Conservation (phyloP, 1,140 invertebrate genomes). For the Pantala flavescens region DNA sequence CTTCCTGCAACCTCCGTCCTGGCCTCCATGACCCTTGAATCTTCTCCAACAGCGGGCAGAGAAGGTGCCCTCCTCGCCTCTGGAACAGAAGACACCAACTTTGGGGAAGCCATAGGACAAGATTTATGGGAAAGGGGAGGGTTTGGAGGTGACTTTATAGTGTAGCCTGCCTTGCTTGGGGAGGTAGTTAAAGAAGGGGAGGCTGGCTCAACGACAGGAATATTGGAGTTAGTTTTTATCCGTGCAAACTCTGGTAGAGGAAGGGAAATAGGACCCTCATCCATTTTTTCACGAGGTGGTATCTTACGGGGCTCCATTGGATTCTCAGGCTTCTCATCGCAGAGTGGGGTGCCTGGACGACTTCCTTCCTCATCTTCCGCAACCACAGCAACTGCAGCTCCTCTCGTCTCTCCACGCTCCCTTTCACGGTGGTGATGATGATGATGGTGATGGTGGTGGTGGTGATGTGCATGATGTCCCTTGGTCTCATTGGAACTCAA, state of each 20-base stretch:
- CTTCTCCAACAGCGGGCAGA: constrained; percentile 8
- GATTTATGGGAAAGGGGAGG: constrained; percentile 33
- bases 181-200: not conserved
- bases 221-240: not conserved
- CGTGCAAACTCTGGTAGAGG: constrained; percentile 76
- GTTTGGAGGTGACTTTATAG: constrained; percentile 25
- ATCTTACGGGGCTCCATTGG: constrained; percentile 48
- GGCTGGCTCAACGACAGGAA: not conserved
- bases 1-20: constrained; percentile 8
- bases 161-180: constrained; percentile 9
- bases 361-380: constrained; percentile 48
- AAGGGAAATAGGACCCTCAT: constrained; percentile 58
- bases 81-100: constrained; percentile 14
- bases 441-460: constrained; percentile 21
- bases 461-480: constrained; percentile 6
- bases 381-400: constrained; percentile 13
- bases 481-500: not conserved
- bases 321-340: constrained; percentile 71
- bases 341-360: constrained; percentile 68
- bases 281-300: constrained; percentile 45
- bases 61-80: constrained; percentile 11
- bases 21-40: not conserved
- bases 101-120: constrained; percentile 30
- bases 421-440: constrained; percentile 32
- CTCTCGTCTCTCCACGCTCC: constrained; percentile 20